Evolutionary conservation across 2,113 vertebrate genomes (phyloP), one percentile per base, ranked within the genome.

Genomic region (Oncorhynchus keta): DNA sequence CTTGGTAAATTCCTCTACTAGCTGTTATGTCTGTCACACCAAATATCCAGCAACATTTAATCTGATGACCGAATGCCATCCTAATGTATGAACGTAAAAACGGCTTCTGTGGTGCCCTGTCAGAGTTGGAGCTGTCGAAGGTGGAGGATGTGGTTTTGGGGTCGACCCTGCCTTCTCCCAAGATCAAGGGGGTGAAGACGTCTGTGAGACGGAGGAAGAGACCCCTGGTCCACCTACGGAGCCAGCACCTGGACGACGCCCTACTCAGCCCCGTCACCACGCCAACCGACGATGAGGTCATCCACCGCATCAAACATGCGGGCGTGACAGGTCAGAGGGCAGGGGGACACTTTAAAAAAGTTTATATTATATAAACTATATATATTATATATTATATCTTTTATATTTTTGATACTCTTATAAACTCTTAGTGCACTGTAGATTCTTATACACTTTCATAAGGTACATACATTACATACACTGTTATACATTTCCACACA

Each of bases 241-340:
- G 95, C 73, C 96, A 96, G 0, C 97, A 96, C 82, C 78, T 99
- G 87, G 97, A 98, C 68, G 97, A 98, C 85, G 95, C 95, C 2
- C 94, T 98, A 1, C 94, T 98, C 76, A 99, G 97, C 79, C 96
- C 97, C 0, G 97, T 99, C 65, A 97, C 97, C 89, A 99, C 97
- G 3, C 97, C 97, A 20, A 98, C 97, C 0, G 98, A 99, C 0
- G 97, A 99, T 83, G 98, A 99, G 39, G 95, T 95, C n/a, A 95
- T 96, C 28, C 95, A 95, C 84, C 91, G 95, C 22, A 97, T 96
- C 94, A 98, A 98, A 86, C 96, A 98, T 0, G 97, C 99, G 94
- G 96, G 51, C 51, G 51, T 55, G 16, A 55, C 51, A 55, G 51
- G 51, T 55, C 51, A 55, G 51, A 55, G 5, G 16, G 51, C 16